Evolutionary conservation across 1,140 invertebrate genomes (phyloP), one percentile per base, ranked within the genome.

Genomic region (Meloidogyne hapla): DNA sequence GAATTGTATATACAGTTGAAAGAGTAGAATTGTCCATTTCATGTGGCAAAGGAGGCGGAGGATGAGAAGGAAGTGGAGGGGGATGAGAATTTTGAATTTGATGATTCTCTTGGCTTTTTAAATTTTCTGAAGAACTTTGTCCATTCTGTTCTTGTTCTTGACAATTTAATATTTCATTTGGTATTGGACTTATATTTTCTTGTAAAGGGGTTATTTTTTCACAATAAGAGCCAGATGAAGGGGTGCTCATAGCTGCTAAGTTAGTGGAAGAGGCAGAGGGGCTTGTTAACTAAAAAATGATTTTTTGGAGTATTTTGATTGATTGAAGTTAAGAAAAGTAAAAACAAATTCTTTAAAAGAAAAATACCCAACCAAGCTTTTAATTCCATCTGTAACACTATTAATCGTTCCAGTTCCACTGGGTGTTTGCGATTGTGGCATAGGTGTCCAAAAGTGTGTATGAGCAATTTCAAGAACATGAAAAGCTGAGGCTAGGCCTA

Each of bases 391-490:
- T 0, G 23, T 61, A 10, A 45, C 40, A 18, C 38, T 56, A n/a
- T 56, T 26, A 45, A 45, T 10, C 33, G 9, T 25, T 48, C 48
- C 42, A 1, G n/a, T 61, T 74, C 74, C 28, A 38, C 25, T 84
- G 84, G 66, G 87, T 85, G 12, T 40, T 69, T 13, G 80, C 63
- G 66, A 78, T 78, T 21, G 81, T 80, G 13, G 81, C 81, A 25
- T 77, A 80, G 12, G 83, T 79, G 40, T 93, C 94, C 95, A 98
- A 87, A 94, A 99, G 88, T 99, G 96, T 0, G 96, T 99, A 88
- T 99, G 95, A 2, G 95, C 94, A 85, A 99, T 95, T 90, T 99
- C 96, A 78, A 98, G 91, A 65, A 98, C 90, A 61, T 86, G 85
- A 25, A 87, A 87, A 28, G 85, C 74, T 3, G 94, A 96, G 0